phyloP scores from a whole-genome alignment of 1,140 invertebrate species.

The Nephotettix cincticeps region DNA sequence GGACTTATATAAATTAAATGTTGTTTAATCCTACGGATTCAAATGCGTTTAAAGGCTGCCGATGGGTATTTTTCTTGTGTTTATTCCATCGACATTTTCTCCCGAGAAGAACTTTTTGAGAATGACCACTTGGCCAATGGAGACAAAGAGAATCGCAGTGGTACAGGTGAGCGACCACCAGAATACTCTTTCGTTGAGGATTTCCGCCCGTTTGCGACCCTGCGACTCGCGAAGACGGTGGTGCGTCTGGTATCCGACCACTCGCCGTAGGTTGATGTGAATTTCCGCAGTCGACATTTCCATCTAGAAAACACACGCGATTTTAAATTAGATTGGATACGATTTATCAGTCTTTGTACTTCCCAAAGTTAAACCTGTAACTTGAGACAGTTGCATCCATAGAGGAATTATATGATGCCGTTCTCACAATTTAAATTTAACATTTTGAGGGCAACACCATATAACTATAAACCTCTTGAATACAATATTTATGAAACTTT shows the following conservation, averaged over 20 bases:
- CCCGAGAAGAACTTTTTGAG: constrained; percentile 96
- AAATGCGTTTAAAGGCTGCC: too few species aligned
- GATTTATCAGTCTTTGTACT: too few species aligned
- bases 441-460: too few species aligned
- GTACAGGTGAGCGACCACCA: constrained; percentile 93
- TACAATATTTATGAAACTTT: too few species aligned
- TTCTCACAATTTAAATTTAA: too few species aligned
- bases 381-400: too few species aligned
- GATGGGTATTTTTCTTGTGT: neutral
- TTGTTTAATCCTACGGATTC: too few species aligned
- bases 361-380: too few species aligned
- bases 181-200: constrained; percentile 90
- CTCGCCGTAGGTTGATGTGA: constrained; percentile 83
- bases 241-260: constrained; percentile 95
- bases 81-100: constrained; percentile 51
- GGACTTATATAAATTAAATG: too few species aligned
- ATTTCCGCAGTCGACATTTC: constrained; percentile 87
- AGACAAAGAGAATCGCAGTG: constrained; percentile 77
- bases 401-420: too few species aligned
- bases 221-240: constrained; percentile 92
- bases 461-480: too few species aligned
- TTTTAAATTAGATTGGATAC: too few species aligned
- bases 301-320: constrained; percentile 64
- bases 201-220: constrained; percentile 91
- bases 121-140: constrained; percentile 87